Evolutionary conservation across 2,113 vertebrate species (phyloP).

Genomic region (Vombatus ursinus): DNA sequence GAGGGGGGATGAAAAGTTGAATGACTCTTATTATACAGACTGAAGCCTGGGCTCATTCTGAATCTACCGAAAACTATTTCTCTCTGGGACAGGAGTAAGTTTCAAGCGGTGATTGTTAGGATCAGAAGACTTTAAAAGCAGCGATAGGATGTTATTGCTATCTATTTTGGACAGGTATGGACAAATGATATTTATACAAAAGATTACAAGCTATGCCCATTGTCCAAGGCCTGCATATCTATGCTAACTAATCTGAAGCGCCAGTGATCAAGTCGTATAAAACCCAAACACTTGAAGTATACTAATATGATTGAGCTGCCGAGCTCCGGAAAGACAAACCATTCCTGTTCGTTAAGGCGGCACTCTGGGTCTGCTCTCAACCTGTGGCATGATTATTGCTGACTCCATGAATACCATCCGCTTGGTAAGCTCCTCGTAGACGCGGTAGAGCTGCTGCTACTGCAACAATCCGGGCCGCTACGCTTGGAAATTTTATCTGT

Average conservation of each 20-base stretch:
- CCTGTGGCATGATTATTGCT: background rate
- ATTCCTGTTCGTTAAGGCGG: slow-evolving; percentile 51
- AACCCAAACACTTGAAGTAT: slow-evolving; percentile 47
- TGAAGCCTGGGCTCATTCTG: background rate
- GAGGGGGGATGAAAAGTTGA: background rate
- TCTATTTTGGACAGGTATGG: background rate
- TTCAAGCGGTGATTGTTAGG: background rate
- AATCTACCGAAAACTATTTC: background rate
- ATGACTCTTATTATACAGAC: background rate
- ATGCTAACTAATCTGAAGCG: background rate
- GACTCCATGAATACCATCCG: slow-evolving; percentile 22
- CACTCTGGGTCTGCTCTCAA: slow-evolving; percentile 35
- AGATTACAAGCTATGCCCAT: slow-evolving; percentile 11
- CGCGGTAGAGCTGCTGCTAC: background rate
- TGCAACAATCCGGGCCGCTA: background rate
- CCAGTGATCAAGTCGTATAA: slow-evolving; percentile 25
- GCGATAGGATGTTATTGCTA: background rate
- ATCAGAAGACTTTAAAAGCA: background rate
- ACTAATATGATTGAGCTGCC: slow-evolving; percentile 32
- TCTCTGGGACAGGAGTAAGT: background rate
- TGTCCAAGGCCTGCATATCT: background rate
- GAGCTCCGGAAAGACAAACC: slow-evolving; percentile 49
- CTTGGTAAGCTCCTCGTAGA: slow-evolving; percentile 25
- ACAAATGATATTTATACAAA: slow-evolving; percentile 35
- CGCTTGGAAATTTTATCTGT: background rate